Evolutionary conservation across 35 echinoderm and acorn worm genomes (phyloP), one percentile per base, ranked within the genome.

Genomic region (Apostichopus japonicus): DNA sequence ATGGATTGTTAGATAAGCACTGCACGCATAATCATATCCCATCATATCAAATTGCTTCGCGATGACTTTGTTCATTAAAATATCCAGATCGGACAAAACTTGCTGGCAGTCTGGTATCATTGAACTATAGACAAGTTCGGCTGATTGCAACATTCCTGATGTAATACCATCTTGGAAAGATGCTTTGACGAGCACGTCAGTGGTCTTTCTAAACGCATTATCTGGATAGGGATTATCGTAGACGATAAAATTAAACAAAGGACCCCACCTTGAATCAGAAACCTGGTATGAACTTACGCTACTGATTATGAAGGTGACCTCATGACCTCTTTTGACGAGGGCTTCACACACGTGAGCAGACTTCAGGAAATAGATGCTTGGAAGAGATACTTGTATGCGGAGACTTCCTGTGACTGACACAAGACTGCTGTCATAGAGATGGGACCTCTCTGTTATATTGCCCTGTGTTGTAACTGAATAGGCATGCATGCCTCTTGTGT

Each of bases 251-350:
- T 82, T 51, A 53, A 82, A 82, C 24, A 82, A 10, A 10, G 51
- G 0, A 5, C 79, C 79, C 79, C 79, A 82, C 17, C 54, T 54
- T 13, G 79, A 54, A 82, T 82, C 79, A 17, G 79, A 82, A 44
- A 17, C 17, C 14, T 25, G 10, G 54, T 82, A 53, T 10, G 79
- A 82, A 54, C 24, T 53, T 15, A 55, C 88, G 72, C 72, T 91
- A 24, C 63, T 76, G 10, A 91, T 77, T 5, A 91, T 27, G 23
- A 77, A 75, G 10, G 88, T 55, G 23, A 91, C 88, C 51, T 91
- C 25, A 27, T 27, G 25, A 27, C 25, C 25, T 27, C 25, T 27
- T 27, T 27, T 27, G 25, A 27, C 25, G 25, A 27, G 25, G 25
- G 25, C 25, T 27, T 27, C 25, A 27, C 25, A 27, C 25, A 27